Evolutionary conservation across 2,797 vertebrate genomes (phyloP).

Genomic region (Enteromius paludinosus): DNA sequence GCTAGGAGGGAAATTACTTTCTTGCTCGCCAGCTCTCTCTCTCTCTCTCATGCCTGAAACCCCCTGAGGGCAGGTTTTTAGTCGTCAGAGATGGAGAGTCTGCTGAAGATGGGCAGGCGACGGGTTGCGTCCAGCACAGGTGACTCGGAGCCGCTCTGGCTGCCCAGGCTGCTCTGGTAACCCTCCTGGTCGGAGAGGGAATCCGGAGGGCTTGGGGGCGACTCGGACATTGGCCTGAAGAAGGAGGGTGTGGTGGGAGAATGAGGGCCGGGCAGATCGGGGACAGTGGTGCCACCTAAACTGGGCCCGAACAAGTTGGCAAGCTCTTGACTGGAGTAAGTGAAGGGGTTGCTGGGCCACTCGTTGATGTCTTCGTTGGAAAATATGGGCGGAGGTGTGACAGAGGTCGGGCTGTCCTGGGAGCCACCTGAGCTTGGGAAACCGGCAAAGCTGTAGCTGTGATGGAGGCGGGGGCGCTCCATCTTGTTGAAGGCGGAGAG

Average conservation of each 20-base stretch:
- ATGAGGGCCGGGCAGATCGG: slow-evolving; percentile 43
- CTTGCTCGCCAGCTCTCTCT: slow-evolving; percentile 18
- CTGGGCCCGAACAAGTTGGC: slow-evolving; percentile 81
- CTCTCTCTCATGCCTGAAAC: slow-evolving; percentile 16
- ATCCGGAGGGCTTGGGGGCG: slow-evolving; percentile 83
- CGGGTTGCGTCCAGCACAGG: slow-evolving; percentile 85
- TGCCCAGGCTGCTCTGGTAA: slow-evolving; percentile 88
- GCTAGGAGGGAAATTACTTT: slow-evolving; percentile 27
- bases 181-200: slow-evolving; percentile 89
- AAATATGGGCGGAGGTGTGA: slow-evolving; percentile 85
- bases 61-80: slow-evolving; percentile 55
- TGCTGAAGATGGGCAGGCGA: slow-evolving; percentile 92
- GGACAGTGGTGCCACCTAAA: slow-evolving; percentile 74
- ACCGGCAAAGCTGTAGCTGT: slow-evolving; percentile 89
- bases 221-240: slow-evolving; percentile 82
- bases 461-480: slow-evolving; percentile 85
- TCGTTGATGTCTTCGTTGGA: slow-evolving; percentile 78
- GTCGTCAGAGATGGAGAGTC: slow-evolving; percentile 89
- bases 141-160: slow-evolving; percentile 87
- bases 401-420: slow-evolving; percentile 85
- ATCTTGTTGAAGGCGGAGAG: slow-evolving; percentile 68
- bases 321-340: slow-evolving; percentile 86
- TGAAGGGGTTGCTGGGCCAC: slow-evolving; percentile 83
- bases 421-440: slow-evolving; percentile 81
- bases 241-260: slow-evolving; percentile 76